Base-by-base conservation (phyloP, 1,140 invertebrate genomes). In the Heliconius himera region DNA sequence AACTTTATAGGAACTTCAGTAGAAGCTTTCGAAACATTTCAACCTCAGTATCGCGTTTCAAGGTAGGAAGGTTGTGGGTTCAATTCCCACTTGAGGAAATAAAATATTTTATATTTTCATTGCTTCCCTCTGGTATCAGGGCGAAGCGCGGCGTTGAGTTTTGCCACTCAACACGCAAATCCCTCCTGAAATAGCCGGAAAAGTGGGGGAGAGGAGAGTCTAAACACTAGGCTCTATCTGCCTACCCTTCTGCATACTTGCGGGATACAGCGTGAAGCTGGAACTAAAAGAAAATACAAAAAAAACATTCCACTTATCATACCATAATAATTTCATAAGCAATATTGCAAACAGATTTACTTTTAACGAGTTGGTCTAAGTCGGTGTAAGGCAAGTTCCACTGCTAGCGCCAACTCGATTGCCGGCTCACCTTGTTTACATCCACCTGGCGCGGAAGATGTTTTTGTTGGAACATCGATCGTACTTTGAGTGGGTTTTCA, bases 361-460 rank as follows among this genome's bases (percentile, higher is more conserved):
- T 75, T 75, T 41, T 60, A 66, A 75, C 54, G 26, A 66, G 60
- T 66, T 66, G 3, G 9, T 74, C 29, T 38, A 66, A 75, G 33
- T 66, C 74, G 20, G 41, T 46, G 41, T 46, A 46, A 46, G 41
- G 33, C 33, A 75, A 75, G 51, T 66, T 41, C 38, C 60, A 66
- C 26, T 66, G 54, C 74, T 46, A 75, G 46, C 73, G 73, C 33
- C 54, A 22, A 75, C 54, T 38, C 74, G 56, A 66, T 41, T 60
- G 26, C 54, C 36, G 8, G 60, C 60, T 66, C 29, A 66, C 26
- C 60, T 66, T 66, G 60, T 66, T 66, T 66, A 66, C 60, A 26
- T 26, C 29, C 60, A 66, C 60, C 60, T 29, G 60, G 60, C 26
- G 60, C 60, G 60, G 60, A 22, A 16, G 60, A 66, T 29, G 60